phyloP scores from a whole-genome alignment of 2,797 vertebrate genomes.

The Sebastes glaucus region DNA sequence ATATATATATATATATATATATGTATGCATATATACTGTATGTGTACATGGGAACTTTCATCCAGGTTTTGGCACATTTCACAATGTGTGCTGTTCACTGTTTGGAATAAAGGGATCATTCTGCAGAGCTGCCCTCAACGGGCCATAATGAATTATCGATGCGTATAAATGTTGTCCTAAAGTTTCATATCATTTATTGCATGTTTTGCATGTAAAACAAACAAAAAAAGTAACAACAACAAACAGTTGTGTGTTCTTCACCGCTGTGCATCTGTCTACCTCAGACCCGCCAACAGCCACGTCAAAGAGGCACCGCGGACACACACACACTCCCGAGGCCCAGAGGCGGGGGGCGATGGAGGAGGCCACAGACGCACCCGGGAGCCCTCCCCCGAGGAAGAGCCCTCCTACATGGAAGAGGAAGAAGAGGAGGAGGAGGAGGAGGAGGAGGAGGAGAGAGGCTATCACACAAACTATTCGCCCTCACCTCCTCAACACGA shows the following conservation, averaged over 20 bases:
- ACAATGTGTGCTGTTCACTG: neutral
- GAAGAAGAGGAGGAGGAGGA: slow-evolving; percentile 75
- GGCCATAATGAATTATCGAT: neutral
- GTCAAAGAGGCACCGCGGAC: slow-evolving; percentile 71
- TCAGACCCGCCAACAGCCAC: slow-evolving; percentile 71
- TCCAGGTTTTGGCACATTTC: neutral
- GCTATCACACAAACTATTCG: slow-evolving; percentile 77
- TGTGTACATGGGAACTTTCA: neutral
- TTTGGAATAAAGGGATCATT: neutral
- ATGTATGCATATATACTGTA: too few species aligned
- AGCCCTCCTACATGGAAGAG: slow-evolving; percentile 62
- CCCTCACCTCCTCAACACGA: slow-evolving; percentile 75
- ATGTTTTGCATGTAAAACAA: neutral
- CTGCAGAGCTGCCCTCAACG: neutral
- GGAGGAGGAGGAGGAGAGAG: slow-evolving; percentile 73
- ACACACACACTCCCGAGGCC: slow-evolving; percentile 54
- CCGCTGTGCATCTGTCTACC: neutral
- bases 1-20: too few species aligned
- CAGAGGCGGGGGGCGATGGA: slow-evolving; percentile 26
- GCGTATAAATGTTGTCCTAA: neutral
- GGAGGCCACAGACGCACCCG: slow-evolving; percentile 74
- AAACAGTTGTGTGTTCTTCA: neutral
- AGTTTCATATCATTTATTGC: neutral
- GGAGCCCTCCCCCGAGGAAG: slow-evolving; percentile 82
- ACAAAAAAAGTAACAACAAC: neutral